A percentile compares a stretch with the other conserved stretches of the same genome.
These are phyloP conservation scores for Canis aureus DNA, from an alignment of 2,113 vertebrate genomes.

Conservation along the genomic window DNA sequence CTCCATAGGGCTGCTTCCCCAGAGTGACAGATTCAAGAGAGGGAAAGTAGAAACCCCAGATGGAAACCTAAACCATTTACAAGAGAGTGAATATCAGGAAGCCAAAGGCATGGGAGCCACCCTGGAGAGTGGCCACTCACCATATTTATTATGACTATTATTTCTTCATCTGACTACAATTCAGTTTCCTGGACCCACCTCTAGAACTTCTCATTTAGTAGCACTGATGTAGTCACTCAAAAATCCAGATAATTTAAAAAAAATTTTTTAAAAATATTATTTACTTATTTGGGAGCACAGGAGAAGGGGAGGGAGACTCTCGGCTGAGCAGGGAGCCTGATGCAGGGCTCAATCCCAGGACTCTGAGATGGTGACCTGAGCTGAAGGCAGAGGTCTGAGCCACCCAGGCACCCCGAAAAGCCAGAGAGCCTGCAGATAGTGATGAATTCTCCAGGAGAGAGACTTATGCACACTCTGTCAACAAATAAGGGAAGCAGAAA, in stretches of 20 bases:
- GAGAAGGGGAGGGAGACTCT: too few relatives aligned
- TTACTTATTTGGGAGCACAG: too few relatives aligned
- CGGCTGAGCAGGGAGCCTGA: too few relatives aligned
- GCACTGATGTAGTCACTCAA: not conserved
- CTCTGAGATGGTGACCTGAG: too few relatives aligned
- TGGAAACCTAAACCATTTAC: not conserved
- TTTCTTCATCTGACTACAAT: not conserved
- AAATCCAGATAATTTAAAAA: not conserved
- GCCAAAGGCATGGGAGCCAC: not conserved
- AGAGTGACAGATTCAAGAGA: not conserved
- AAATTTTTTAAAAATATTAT: too few relatives aligned
- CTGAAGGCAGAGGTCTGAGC: too few relatives aligned
- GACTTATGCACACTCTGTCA: not conserved
- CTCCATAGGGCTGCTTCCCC: not conserved
- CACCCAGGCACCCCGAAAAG: not conserved
- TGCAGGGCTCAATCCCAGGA: too few relatives aligned
- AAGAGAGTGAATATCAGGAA: not conserved
- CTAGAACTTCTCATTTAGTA: not conserved
- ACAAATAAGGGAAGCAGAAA: not conserved
- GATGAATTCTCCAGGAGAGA: not conserved
- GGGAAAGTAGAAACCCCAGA: not conserved
- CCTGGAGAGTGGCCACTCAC: not conserved
- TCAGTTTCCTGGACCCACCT: not conserved
- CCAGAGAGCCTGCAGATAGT: not conserved
- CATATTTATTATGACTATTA: not conserved